Conservation (phyloP, 2,797 vertebrate species). For the Tapirus indicus region DNA sequence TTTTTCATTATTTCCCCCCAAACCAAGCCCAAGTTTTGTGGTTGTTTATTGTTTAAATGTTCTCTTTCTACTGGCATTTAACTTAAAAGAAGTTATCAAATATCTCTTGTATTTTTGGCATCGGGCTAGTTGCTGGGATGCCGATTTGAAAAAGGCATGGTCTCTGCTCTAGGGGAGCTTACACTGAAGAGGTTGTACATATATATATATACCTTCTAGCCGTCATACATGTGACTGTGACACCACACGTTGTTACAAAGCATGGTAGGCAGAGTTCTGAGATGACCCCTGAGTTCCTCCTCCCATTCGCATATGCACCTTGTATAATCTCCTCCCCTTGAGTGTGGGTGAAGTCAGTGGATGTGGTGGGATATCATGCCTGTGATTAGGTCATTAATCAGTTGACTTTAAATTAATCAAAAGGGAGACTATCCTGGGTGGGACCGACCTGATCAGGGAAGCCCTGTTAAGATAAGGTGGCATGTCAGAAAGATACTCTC, state of each 20-base stretch:
- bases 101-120: not conserved
- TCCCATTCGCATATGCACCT: fast-evolving
- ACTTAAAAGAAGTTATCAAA: not conserved
- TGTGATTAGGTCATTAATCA: not conserved
- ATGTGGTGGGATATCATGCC: not conserved
- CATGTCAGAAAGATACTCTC: not conserved
- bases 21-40: not conserved
- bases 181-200: not conserved
- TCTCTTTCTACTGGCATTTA: not conserved
- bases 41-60: not conserved
- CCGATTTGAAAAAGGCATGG: not conserved
- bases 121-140: not conserved
- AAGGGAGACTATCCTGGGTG: not conserved
- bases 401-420: not conserved
- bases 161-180: not conserved
- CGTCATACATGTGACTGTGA: no score
- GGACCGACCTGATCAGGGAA: not conserved
- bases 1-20: not conserved
- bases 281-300: not conserved
- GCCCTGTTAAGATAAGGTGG: not conserved
- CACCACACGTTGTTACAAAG: not conserved
- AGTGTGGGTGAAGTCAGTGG: not conserved
- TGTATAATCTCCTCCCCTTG: no score
- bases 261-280: not conserved
- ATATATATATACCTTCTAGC: not conserved